Base-by-base conservation (phyloP, 2,888 invertebrate species). In the Synanthedon vespiformis region DNA sequence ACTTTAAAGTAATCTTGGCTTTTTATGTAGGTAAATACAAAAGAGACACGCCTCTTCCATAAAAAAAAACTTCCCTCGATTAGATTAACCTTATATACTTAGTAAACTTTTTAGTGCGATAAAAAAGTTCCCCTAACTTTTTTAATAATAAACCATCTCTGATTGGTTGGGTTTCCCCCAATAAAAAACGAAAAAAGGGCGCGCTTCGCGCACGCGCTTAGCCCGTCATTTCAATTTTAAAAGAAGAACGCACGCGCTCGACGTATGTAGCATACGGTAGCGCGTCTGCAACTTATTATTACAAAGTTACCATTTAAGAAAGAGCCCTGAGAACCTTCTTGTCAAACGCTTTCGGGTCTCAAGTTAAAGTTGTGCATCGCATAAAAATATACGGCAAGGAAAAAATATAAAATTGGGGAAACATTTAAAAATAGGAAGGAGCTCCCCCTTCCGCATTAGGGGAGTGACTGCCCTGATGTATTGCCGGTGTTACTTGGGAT, bases 381-480 rank as follows among this genome's bases (percentile, higher is more conserved):
- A 65, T 84, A 80, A 86, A 85, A 85, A 85, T 86, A 85, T 76
- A 65, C 69, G 54, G 64, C 62, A 59, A 57, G 75, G 80, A 83
- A 85, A 87, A 87, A 84, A 81, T 80, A 80, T 82, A 85, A 85
- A 85, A 82, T 67, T 72, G 72, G 84, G 83, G 85, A 85, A 82
- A 82, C 78, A 77, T 81, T 80, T 82, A 78, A 85, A 87, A 86
- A 86, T 86, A 87, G 86, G 71, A 70, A 63, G 54, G 48, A 44
- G 61, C 69, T 72, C 77, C 80, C 83, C 80, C 80, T 80, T 76
- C 72, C 69, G 72, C 68, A 51, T 58, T 63, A 77, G 80, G 82
- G 82, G 80, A 78, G 77, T 72, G 53, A 76, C 74, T 62, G 70
- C 74, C 72, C 80, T 86, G 86, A 86, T 86, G 78, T 86, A 86